Conservation (phyloP, 2,113 vertebrate species). For the human region GRCh38 chr11:118166001-118166500, state of each 20-base stretch:
- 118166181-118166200: not conserved
- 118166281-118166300: not conserved
- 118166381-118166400: not conserved
- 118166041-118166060: not conserved
- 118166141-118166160: not conserved
- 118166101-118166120: not conserved
- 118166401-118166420: not conserved
- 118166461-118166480: not conserved
- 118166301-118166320: not conserved
- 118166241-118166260: not conserved
- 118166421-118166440: not conserved
- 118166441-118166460: not conserved
- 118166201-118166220: not conserved
- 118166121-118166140: not conserved
- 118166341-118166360: not conserved
- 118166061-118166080: not conserved
- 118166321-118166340: not conserved
- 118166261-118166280: not conserved
- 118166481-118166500: not conserved
- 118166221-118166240: not conserved
- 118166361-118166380: not conserved
- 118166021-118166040: not conserved
- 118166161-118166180: not conserved
- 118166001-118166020: not conserved
- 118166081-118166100: not conserved